These are phyloP conservation scores for Actinia equina DNA, from an alignment of 64 coral and sea anemone species.

Conservation along the genomic window DNA sequence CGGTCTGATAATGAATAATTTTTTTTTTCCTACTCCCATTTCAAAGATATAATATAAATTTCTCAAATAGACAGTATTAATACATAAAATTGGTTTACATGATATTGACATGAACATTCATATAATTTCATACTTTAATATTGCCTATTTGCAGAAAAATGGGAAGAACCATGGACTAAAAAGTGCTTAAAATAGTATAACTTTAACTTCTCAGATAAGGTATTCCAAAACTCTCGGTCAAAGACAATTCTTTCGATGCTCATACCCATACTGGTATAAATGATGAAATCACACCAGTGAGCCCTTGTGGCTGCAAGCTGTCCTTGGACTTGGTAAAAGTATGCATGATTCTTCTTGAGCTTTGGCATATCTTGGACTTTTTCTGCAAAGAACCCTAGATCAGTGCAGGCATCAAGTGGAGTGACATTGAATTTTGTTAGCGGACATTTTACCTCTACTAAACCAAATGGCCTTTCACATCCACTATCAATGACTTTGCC, in stretches of 20 bases:
- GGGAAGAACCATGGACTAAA: too few relatives aligned
- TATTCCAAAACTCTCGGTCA: slow-evolving; percentile 1
- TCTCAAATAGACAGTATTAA: too few relatives aligned
- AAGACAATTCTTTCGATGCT: slow-evolving; percentile 25
- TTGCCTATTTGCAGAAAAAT: too few relatives aligned
- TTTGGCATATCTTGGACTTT: not conserved
- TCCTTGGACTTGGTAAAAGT: slow-evolving; percentile 29
- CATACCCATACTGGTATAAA: slow-evolving; percentile 15
- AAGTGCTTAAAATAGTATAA: slow-evolving; percentile 26
- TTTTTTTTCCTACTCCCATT: too few relatives aligned
- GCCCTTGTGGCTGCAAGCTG: slow-evolving; percentile 10
- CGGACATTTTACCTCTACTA: slow-evolving; percentile 26
- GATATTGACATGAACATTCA: too few relatives aligned
- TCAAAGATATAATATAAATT: too few relatives aligned
- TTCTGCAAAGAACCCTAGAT: slow-evolving; percentile 13
- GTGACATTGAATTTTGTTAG: not conserved
- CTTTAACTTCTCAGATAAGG: not conserved
- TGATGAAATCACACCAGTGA: slow-evolving; percentile 28
- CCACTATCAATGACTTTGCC: slow-evolving; percentile 55
- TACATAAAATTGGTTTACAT: too few relatives aligned
- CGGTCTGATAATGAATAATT: too few relatives aligned
- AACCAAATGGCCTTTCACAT: not conserved
- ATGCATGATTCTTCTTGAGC: slow-evolving; percentile 6
- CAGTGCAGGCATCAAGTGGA: not conserved
- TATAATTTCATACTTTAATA: too few relatives aligned